Conservation (phyloP, 2,797 vertebrate species). For the Enteromius treurensis region DNA sequence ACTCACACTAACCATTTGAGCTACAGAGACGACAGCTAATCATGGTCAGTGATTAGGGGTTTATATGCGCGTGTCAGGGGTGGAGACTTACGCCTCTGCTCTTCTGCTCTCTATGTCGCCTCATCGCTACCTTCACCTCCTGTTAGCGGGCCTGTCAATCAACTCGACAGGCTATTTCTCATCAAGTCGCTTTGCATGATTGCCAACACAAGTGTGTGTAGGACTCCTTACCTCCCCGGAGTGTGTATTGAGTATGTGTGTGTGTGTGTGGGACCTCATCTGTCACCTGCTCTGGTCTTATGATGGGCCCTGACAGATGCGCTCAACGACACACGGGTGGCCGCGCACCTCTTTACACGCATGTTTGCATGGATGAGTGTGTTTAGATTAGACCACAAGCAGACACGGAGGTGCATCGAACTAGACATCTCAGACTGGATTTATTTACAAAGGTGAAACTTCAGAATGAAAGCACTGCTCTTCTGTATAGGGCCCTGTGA, state of each 20-base stretch:
- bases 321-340: constrained; percentile 62
- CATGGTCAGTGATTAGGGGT: constrained; percentile 42
- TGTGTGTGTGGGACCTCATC: constrained; percentile 66
- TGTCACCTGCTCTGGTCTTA: constrained; percentile 69
- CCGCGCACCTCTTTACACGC: constrained; percentile 7
- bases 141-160: constrained; percentile 78
- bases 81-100: constrained; percentile 60
- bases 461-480: neutral
- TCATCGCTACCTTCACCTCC: constrained; percentile 67
- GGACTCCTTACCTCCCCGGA: constrained; percentile 71
- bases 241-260: constrained; percentile 49
- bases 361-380: constrained; percentile 22
- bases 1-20: constrained; percentile 37
- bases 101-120: constrained; percentile 65
- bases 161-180: constrained; percentile 71
- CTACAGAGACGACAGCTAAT: constrained; percentile 42
- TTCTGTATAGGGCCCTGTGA: neutral
- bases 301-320: constrained; percentile 75
- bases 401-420: constrained; percentile 34
- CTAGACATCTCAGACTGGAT: constrained; percentile 22
- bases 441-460: constrained; percentile 28
- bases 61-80: constrained; percentile 37
- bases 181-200: constrained; percentile 77
- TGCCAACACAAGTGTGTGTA: constrained; percentile 71
- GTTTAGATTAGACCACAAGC: constrained; percentile 38